Conservation (phyloP, 2,888 invertebrate genomes). For the Meteorus cinctellus region DNA sequence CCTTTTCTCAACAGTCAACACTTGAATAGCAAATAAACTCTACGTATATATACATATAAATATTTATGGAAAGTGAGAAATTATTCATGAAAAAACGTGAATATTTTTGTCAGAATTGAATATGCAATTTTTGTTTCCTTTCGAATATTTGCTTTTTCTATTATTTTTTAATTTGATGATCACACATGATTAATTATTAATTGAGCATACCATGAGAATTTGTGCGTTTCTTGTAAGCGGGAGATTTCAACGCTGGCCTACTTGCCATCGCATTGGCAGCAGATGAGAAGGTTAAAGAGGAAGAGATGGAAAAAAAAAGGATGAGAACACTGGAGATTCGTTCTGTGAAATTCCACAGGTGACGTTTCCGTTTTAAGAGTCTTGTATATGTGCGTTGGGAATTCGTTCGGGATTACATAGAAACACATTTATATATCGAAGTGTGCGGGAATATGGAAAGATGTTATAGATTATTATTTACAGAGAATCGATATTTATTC, state of each 20-base stretch:
- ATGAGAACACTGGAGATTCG: slow-evolving; percentile 35
- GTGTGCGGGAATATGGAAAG: background rate
- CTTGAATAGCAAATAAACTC: slow-evolving; percentile 1
- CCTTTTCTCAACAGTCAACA: background rate
- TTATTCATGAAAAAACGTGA: too few relatives aligned
- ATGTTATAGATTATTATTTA: background rate
- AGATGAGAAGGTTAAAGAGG: slow-evolving; percentile 7
- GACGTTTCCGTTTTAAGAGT: slow-evolving; percentile 25
- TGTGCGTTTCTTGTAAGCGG: slow-evolving; percentile 11
- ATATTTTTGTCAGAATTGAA: background rate
- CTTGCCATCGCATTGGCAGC: slow-evolving; percentile 28
- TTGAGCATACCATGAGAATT: slow-evolving; percentile 15
- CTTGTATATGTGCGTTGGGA: background rate
- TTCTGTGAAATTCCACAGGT: slow-evolving; percentile 46
- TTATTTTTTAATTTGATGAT: background rate
- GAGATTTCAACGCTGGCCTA: slow-evolving; percentile 39
- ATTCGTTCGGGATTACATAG: slow-evolving; percentile 6
- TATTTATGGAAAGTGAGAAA: background rate
- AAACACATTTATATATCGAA: background rate
- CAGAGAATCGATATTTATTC: background rate
- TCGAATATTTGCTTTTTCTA: background rate
- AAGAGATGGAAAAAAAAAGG: slow-evolving; percentile 28
- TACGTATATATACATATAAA: background rate
- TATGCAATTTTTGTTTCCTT: background rate
- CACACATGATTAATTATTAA: slow-evolving; percentile 24